These are phyloP conservation scores for Lipophrys pholis DNA, from an alignment of 2,113 vertebrate genomes.

Conservation along the genomic window DNA sequence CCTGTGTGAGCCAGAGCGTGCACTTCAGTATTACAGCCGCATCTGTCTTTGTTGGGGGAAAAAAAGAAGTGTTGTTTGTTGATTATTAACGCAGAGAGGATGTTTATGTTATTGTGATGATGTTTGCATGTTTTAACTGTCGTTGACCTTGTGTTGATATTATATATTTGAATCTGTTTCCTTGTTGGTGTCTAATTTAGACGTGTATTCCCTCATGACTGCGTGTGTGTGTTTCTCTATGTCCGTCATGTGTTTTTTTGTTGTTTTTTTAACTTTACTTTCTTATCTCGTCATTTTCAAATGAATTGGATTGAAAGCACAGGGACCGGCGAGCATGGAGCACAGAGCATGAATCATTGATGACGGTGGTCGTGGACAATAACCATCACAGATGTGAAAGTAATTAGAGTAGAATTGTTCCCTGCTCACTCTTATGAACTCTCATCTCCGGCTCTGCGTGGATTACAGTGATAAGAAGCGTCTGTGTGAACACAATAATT, in stretches of 20 bases:
- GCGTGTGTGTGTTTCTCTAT: background rate
- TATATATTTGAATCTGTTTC: background rate
- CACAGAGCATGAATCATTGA: constrained; percentile 39
- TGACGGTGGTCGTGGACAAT: background rate
- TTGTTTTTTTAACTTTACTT: too few species aligned
- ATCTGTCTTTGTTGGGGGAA: background rate
- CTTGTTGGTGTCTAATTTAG: background rate
- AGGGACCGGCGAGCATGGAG: background rate
- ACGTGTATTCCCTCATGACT: background rate
- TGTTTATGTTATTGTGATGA: constrained; percentile 10
- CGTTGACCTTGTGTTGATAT: background rate
- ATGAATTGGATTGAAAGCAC: background rate
- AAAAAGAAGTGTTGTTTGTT: constrained; percentile 1
- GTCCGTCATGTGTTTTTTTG: background rate
- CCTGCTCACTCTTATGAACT: background rate
- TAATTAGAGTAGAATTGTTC: constrained; percentile 24
- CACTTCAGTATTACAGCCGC: background rate
- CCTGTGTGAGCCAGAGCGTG: background rate
- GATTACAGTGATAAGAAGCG: background rate
- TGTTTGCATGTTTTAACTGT: background rate
- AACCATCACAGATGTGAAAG: constrained; percentile 24
- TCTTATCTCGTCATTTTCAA: background rate
- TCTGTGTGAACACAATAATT: constrained; percentile 1
- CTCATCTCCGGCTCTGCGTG: constrained; percentile 5
- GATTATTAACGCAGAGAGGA: constrained; percentile 1